Conservation (phyloP, 2,888 invertebrate genomes). For the Trissonchulus sp. region DNA sequence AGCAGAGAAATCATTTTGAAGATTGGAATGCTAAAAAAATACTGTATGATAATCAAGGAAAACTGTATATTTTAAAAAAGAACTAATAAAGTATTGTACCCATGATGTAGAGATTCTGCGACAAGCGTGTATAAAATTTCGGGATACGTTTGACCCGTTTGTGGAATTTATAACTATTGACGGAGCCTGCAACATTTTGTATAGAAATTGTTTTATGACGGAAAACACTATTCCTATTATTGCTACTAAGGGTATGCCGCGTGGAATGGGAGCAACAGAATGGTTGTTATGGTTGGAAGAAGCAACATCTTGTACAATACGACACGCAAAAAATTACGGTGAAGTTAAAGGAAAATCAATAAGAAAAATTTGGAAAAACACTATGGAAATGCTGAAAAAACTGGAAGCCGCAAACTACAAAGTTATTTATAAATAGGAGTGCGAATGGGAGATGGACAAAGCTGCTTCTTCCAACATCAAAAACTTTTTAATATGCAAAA, state of each 20-base stretch:
- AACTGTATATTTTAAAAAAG: conserved; percentile 12
- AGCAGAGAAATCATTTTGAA: background rate
- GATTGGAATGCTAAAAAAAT: background rate
- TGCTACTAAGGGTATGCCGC: no score
- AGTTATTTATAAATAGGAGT: background rate
- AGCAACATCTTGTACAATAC: no score
- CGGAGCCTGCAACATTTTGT: background rate
- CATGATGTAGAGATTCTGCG: background rate
- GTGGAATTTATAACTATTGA: background rate
- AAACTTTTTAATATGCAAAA: no score
- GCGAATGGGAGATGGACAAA: background rate
- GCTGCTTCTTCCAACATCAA: no score
- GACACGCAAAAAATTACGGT: background rate
- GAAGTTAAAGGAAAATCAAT: background rate
- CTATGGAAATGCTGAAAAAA: background rate
- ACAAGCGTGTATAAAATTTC: conserved; percentile 1
- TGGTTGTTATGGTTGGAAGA: no score
- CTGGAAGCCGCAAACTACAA: background rate
- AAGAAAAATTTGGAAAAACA: background rate
- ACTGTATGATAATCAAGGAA: no score
- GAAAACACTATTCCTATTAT: no score
- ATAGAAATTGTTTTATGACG: background rate
- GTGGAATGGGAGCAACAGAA: background rate
- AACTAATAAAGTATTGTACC: background rate
- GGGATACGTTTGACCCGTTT: conserved; percentile 11